Evolutionary conservation across 2,113 vertebrate genomes (phyloP).

Genomic region (Planiliza haematocheilus): DNA sequence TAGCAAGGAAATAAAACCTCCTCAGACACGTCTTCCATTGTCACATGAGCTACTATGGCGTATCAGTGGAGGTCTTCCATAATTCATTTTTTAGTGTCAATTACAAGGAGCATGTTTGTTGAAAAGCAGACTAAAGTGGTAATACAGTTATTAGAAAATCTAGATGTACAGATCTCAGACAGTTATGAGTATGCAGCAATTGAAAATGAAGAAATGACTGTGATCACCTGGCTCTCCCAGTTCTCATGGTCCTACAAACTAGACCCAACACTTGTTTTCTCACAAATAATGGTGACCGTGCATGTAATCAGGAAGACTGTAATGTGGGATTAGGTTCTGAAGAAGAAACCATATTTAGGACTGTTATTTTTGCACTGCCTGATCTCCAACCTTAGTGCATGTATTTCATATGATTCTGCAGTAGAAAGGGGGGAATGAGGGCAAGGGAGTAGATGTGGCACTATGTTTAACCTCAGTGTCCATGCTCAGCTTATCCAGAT

Average conservation of each 20-base stretch:
- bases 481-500: constrained; percentile 67
- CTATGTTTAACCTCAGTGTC: constrained; percentile 35
- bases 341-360: neutral
- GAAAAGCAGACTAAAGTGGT: neutral
- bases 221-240: neutral
- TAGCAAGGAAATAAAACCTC: constrained; percentile 16
- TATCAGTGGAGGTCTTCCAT: neutral
- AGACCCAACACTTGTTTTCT: neutral
- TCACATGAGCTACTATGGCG: constrained; percentile 1
- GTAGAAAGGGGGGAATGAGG: constrained; percentile 9
- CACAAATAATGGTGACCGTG: neutral
- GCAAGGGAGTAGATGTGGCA: constrained; percentile 6
- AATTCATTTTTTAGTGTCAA: neutral
- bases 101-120: neutral
- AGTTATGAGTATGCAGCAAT: neutral
- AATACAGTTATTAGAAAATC: too few relatives aligned
- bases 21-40: constrained; percentile 29
- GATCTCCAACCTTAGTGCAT: neutral
- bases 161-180: neutral
- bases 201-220: neutral
- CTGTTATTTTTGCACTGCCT: neutral
- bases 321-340: neutral
- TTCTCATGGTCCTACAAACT: neutral
- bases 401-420: neutral
- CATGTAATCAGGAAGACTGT: constrained; percentile 1